phyloP scores from a whole-genome alignment of 2,797 vertebrate species.

The Scolopax rusticola region DNA sequence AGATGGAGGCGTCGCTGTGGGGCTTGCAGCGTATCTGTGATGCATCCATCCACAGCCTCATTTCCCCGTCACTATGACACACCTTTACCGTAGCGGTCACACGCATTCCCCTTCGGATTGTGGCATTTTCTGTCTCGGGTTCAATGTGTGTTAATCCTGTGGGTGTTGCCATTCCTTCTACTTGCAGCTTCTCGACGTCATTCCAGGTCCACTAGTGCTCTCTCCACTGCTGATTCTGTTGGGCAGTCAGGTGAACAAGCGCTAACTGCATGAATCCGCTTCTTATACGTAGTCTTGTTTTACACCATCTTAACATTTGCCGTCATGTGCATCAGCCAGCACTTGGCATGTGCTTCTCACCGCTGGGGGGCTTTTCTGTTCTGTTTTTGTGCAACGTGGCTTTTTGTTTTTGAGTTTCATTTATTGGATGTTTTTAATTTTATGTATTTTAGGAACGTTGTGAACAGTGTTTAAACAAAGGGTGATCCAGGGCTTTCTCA shows the following conservation, averaged over 20 bases:
- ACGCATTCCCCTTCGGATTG: constrained; percentile 70
- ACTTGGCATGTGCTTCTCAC: constrained; percentile 81
- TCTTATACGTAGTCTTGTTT: constrained; percentile 70
- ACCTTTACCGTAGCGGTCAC: constrained; percentile 61
- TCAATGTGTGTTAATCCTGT: constrained; percentile 86
- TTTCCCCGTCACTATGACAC: constrained; percentile 61
- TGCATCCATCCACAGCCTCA: constrained; percentile 73
- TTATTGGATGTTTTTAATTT: constrained; percentile 74
- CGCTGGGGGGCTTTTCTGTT: constrained; percentile 56
- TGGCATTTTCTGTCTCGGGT: constrained; percentile 78
- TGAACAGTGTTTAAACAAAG: constrained; percentile 57
- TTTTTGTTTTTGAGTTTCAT: constrained; percentile 71
- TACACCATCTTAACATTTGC: constrained; percentile 73
- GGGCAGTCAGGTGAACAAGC: constrained; percentile 98
- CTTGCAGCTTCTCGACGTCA: constrained; percentile 98
- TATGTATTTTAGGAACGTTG: constrained; percentile 54
- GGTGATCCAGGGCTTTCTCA: constrained; percentile 60
- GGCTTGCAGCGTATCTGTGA: constrained; percentile 61
- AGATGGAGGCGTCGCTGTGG: constrained; percentile 17
- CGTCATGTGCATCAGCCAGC: constrained; percentile 54
- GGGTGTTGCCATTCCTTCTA: constrained; percentile 89
- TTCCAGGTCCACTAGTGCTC: constrained; percentile 99
- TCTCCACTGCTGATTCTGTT: constrained; percentile 95
- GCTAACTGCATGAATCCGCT: constrained; percentile 88
- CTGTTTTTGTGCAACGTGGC: constrained; percentile 42